A percentile compares a stretch with the other conserved stretches of the same genome.
phyloP scores from a whole-genome alignment of 1,140 invertebrate species.

The Metaphire vulgaris region DNA sequence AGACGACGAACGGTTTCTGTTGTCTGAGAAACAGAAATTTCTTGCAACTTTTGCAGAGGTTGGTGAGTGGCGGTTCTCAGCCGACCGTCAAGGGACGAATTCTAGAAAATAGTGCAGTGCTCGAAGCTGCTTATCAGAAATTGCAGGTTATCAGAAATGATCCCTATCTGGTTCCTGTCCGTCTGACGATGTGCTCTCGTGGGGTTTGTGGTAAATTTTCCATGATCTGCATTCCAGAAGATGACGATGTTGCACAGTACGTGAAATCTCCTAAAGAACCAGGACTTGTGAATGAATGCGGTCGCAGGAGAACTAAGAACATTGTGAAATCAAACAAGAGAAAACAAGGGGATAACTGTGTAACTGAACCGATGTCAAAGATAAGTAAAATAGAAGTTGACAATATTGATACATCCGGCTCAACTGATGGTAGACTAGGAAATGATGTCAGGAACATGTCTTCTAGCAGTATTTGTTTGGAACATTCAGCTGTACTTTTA shows the following conservation, averaged over 20 bases:
- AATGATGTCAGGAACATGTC: background rate
- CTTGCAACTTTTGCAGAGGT: background rate
- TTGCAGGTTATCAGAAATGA: background rate
- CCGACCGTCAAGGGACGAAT: conserved; percentile 40
- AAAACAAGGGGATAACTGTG: background rate
- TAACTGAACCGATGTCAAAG: no score
- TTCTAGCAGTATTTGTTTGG: no score
- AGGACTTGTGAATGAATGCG: background rate
- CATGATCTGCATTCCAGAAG: conserved; percentile 53
- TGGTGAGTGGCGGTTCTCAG: background rate
- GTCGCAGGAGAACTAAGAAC: background rate
- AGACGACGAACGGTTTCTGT: background rate
- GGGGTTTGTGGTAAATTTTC: conserved; percentile 39
- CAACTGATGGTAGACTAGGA: background rate
- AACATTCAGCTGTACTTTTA: no score
- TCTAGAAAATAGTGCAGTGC: conserved; percentile 43
- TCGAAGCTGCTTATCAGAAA: background rate
- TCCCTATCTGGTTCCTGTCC: conserved; percentile 37
- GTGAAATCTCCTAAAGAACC: background rate
- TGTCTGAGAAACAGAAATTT: background rate
- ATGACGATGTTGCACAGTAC: conserved; percentile 54
- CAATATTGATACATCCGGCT: background rate
- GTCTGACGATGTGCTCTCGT: conserved; percentile 34
- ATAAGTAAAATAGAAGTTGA: background rate
- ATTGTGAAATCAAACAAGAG: background rate